These are phyloP conservation scores for Spermophilus dauricus DNA, from an alignment of 2,113 vertebrate genomes.

Conservation along the genomic window DNA sequence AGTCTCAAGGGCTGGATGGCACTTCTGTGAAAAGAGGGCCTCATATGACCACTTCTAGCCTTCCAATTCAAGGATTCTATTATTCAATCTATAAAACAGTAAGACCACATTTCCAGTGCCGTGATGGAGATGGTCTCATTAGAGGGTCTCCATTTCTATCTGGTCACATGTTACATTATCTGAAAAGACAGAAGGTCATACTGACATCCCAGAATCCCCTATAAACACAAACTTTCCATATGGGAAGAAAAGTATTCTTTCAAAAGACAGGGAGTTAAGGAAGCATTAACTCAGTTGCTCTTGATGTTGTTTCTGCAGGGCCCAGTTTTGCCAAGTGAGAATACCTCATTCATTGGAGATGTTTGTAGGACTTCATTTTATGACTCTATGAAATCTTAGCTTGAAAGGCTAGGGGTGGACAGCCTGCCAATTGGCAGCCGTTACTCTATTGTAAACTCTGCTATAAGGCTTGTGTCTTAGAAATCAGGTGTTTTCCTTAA, in stretches of 20 bases:
- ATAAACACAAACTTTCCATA: not conserved
- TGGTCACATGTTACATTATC: not conserved
- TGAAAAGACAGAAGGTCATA: not conserved
- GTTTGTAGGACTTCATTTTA: not conserved
- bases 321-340: not conserved
- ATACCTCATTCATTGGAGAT: not conserved
- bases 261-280: not conserved
- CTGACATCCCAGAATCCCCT: not conserved
- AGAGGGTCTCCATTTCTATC: not conserved
- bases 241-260: slow-evolving; percentile 13
- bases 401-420: not conserved
- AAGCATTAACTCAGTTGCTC: not conserved
- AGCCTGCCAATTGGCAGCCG: not conserved
- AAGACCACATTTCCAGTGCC: not conserved
- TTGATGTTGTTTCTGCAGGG: not conserved
- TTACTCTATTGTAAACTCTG: not conserved
- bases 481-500: slow-evolving; percentile 1
- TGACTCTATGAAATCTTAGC: not conserved
- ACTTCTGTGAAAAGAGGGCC: not conserved
- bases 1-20: not conserved
- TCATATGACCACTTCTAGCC: not conserved
- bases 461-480: not conserved
- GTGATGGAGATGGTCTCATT: not conserved
- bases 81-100: not conserved
- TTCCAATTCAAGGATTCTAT: not conserved